A percentile compares a stretch with the other conserved stretches of the same genome.
These are phyloP conservation scores for Onthophagus taurus DNA, from an alignment of 1,140 invertebrate species.

Conservation along the genomic window DNA sequence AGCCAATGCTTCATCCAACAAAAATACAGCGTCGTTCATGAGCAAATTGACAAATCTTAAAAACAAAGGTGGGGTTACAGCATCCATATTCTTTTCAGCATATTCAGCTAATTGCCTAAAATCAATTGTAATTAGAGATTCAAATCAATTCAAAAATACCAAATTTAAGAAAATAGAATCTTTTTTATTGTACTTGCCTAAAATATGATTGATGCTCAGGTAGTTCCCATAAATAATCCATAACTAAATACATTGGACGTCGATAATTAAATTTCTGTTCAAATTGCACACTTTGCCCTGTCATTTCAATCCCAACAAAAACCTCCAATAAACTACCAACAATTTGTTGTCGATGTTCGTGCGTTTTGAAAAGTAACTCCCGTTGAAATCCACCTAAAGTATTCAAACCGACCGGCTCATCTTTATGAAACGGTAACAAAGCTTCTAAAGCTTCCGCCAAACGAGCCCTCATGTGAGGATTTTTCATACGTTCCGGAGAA, in stretches of 20 bases:
- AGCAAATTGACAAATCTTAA: conserved; percentile 88
- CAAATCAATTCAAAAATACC: conserved; percentile 40
- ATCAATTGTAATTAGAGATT: conserved; percentile 16
- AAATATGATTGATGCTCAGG: conserved; percentile 65
- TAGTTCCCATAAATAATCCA: conserved; percentile 86
- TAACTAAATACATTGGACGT: conserved; percentile 86
- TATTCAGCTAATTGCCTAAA: conserved; percentile 60
- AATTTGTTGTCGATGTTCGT: conserved; percentile 63
- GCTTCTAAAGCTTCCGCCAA: conserved; percentile 83
- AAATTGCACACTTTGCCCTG: conserved; percentile 89
- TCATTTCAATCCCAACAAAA: conserved; percentile 96
- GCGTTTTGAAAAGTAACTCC: conserved; percentile 66
- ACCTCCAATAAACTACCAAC: conserved; percentile 72
- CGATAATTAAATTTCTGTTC: conserved; percentile 97
- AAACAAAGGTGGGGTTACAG: conserved; percentile 81
- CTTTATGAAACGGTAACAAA: conserved; percentile 59
- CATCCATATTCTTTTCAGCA: conserved; percentile 84
- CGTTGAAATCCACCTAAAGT: conserved; percentile 55
- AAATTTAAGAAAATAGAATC: too few species aligned
- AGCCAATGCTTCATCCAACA: conserved; percentile 82
- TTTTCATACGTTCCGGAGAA: conserved; percentile 68
- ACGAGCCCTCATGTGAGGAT: conserved; percentile 82
- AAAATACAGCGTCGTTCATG: conserved; percentile 92
- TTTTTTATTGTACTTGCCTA: too few species aligned
- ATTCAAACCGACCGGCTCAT: conserved; percentile 45